Evolutionary conservation across 2,797 vertebrate species (phyloP).

Genomic region (Clarias laeviceps): DNA sequence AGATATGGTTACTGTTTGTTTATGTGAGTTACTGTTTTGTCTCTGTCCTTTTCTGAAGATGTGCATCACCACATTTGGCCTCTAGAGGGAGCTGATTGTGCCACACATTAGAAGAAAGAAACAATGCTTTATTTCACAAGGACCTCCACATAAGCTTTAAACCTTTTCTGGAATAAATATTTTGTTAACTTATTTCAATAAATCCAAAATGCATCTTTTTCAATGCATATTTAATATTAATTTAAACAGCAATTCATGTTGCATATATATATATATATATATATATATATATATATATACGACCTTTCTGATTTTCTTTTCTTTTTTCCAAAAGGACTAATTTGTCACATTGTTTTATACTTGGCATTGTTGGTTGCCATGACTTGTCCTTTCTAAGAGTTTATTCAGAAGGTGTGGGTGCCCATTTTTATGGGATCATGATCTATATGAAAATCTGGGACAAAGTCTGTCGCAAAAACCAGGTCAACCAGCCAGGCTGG

Average conservation of each 20-base stretch:
- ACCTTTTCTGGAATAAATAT: neutral
- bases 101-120: neutral
- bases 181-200: neutral
- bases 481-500: slow-evolving; percentile 14
- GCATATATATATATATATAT: too few relatives aligned
- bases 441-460: slow-evolving; percentile 25
- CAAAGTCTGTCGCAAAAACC: slow-evolving; percentile 21
- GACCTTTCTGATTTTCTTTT: neutral
- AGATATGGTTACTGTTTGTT: neutral
- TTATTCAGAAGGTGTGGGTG: neutral
- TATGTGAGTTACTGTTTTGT: neutral
- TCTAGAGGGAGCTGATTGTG: slow-evolving; percentile 39
- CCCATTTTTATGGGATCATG: neutral
- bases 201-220: neutral
- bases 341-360: neutral
- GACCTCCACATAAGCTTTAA: neutral
- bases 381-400: neutral
- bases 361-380: neutral
- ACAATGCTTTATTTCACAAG: neutral
- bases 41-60: neutral
- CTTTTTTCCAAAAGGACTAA: neutral
- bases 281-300: too few relatives aligned
- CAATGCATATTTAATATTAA: too few relatives aligned
- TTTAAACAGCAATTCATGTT: too few relatives aligned
- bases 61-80: neutral